Conservation (phyloP, 2,797 vertebrate genomes). For the Caiman crocodilus region DNA sequence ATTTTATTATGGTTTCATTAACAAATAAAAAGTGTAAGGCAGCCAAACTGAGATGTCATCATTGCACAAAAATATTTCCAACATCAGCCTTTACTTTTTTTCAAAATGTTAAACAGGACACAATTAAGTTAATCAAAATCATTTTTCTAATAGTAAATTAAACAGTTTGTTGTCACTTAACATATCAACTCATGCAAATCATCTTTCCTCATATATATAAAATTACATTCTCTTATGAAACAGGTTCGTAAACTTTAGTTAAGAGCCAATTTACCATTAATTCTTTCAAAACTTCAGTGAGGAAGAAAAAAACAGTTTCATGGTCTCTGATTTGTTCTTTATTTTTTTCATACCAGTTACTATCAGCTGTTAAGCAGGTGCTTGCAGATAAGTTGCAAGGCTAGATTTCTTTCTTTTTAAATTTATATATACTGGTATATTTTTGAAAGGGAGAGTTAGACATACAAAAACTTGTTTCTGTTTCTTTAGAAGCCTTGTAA, state of each 20-base stretch:
- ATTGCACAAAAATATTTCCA: constrained; percentile 45
- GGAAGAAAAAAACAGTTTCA: constrained; percentile 14
- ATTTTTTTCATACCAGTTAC: constrained; percentile 35
- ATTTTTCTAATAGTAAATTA: constrained; percentile 58
- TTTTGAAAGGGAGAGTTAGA: constrained; percentile 3
- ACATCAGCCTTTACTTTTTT: constrained; percentile 27
- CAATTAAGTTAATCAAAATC: constrained; percentile 47
- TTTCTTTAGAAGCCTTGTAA: constrained; percentile 88
- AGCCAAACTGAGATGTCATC: constrained; percentile 48
- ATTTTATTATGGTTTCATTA: neutral
- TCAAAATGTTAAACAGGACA: constrained; percentile 57
- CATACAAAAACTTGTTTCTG: constrained; percentile 7
- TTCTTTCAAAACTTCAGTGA: constrained; percentile 46
- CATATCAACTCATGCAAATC: constrained; percentile 37
- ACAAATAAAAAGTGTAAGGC: constrained; percentile 39
- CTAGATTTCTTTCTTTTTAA: neutral
- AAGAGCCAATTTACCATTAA: constrained; percentile 52
- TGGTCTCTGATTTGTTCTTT: constrained; percentile 19
- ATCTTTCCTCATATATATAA: constrained; percentile 53
- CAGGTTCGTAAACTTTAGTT: constrained; percentile 58
- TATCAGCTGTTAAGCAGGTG: constrained; percentile 58
- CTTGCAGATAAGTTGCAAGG: constrained; percentile 26
- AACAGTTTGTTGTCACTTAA: constrained; percentile 41
- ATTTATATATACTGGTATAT: neutral
- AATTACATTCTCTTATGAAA: constrained; percentile 71